A percentile compares a stretch with the other conserved stretches of the same genome.
These are phyloP conservation scores for Apis laboriosa DNA, from an alignment of 1,140 invertebrate species.

Conservation along the genomic window DNA sequence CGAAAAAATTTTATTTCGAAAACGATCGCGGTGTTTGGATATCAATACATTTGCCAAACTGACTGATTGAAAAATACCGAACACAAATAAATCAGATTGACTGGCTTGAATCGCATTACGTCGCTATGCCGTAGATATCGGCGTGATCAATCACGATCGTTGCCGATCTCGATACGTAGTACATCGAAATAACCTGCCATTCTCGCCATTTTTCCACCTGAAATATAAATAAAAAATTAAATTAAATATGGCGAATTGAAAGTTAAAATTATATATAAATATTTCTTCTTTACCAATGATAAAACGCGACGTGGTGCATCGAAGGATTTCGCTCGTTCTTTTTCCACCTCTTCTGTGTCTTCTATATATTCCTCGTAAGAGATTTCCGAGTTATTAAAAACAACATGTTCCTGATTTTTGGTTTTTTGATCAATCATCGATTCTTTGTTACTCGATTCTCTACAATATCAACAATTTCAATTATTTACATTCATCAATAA, in stretches of 20 bases:
- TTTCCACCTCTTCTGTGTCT: slow-evolving; percentile 39
- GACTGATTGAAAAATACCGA: neutral
- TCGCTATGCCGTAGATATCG: neutral
- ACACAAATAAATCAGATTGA: neutral
- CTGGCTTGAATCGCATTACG: neutral
- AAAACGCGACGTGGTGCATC: slow-evolving; percentile 14
- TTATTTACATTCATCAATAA: neutral
- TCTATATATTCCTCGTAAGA: slow-evolving; percentile 63
- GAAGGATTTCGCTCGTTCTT: neutral
- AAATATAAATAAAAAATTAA: neutral
- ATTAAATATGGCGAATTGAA: too few species aligned
- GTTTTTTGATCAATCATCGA: too few species aligned
- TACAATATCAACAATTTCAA: neutral
- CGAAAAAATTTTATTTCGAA: neutral
- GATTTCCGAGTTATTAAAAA: neutral
- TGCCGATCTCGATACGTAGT: neutral
- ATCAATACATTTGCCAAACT: neutral
- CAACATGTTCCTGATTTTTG: too few species aligned
- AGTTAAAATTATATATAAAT: too few species aligned
- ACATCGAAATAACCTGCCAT: slow-evolving; percentile 22
- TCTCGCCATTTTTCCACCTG: slow-evolving; percentile 23
- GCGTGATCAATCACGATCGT: neutral
- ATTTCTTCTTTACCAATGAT: slow-evolving; percentile 13
- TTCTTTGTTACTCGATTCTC: neutral
- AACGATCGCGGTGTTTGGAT: neutral